phyloP scores from a whole-genome alignment of 2,888 invertebrate genomes.

The Leptura quadrifasciata region DNA sequence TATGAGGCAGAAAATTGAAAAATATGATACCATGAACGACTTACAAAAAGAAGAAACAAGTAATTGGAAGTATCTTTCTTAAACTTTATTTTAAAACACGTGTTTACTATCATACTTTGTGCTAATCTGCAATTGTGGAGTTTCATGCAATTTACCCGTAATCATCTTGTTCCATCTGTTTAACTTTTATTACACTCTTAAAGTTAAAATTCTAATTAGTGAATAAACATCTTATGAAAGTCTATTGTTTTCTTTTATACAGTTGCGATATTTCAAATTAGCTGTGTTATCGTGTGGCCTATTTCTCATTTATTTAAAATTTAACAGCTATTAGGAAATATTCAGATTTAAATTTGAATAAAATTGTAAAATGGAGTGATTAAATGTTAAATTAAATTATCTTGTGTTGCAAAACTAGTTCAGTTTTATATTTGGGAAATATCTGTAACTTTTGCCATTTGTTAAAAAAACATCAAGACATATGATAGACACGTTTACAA shows the following conservation, averaged over 20 bases:
- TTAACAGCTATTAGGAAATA: conserved; percentile 22
- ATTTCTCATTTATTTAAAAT: conserved; percentile 33
- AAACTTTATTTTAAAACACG: neutral
- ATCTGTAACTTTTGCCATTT: too few species aligned
- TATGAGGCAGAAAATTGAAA: conserved; percentile 18
- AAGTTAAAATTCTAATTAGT: conserved; percentile 26
- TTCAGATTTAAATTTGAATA: neutral
- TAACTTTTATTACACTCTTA: neutral
- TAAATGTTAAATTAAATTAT: neutral
- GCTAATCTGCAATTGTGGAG: neutral
- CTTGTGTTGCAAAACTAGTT: neutral
- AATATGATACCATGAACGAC: neutral
- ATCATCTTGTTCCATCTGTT: neutral
- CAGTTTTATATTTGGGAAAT: too few species aligned
- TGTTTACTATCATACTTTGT: neutral
- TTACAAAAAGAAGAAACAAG: neutral
- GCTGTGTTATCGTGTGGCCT: conserved; percentile 17
- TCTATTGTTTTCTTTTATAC: conserved; percentile 7
- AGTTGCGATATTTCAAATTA: conserved; percentile 15
- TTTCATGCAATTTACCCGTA: neutral
- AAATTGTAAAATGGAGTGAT: neutral
- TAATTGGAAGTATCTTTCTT: neutral
- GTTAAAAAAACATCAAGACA: too few species aligned
- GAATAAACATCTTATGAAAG: conserved; percentile 29
- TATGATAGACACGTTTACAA: too few species aligned